These are phyloP conservation scores for Anthonomus grandis DNA, from an alignment of 1,140 invertebrate genomes.

Conservation along the genomic window DNA sequence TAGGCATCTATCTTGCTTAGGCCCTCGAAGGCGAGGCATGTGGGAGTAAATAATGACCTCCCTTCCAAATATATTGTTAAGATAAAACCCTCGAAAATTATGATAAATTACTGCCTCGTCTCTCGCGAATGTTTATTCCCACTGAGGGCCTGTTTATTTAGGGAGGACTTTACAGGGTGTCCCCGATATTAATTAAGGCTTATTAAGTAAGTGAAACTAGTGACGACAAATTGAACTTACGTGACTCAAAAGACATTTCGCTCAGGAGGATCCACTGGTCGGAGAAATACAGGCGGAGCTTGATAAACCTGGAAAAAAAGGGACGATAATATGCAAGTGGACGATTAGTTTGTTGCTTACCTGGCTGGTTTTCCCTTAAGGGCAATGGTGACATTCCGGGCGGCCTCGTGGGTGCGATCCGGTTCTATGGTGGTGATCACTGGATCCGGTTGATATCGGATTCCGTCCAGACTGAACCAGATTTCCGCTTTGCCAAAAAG, in stretches of 20 bases:
- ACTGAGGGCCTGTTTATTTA: too few species aligned
- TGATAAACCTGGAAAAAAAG: slow-evolving; percentile 60
- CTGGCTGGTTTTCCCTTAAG: slow-evolving; percentile 71
- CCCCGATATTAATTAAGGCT: too few species aligned
- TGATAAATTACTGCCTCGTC: too few species aligned
- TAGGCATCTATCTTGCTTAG: too few species aligned
- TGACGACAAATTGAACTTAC: slow-evolving; percentile 51
- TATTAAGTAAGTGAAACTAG: too few species aligned
- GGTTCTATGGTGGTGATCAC: slow-evolving; percentile 64
- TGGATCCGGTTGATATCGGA: slow-evolving; percentile 61
- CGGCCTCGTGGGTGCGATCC: slow-evolving; percentile 72
- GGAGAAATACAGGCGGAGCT: slow-evolving; percentile 78
- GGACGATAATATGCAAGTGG: background rate
- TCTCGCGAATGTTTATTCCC: too few species aligned
- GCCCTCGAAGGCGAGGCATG: too few species aligned
- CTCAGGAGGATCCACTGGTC: slow-evolving; percentile 84
- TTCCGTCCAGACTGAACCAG: slow-evolving; percentile 77
- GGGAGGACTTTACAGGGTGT: too few species aligned
- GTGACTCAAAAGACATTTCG: slow-evolving; percentile 78
- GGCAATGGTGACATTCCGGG: slow-evolving; percentile 77
- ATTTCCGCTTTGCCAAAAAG: slow-evolving; percentile 67
- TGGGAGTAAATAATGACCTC: too few species aligned
- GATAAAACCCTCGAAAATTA: too few species aligned
- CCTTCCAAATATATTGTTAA: too few species aligned
- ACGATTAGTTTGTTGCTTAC: slow-evolving; percentile 7